Evolutionary conservation across 1,140 invertebrate species (phyloP), one percentile per base, ranked within the genome.

Genomic region (Nymphalis io): DNA sequence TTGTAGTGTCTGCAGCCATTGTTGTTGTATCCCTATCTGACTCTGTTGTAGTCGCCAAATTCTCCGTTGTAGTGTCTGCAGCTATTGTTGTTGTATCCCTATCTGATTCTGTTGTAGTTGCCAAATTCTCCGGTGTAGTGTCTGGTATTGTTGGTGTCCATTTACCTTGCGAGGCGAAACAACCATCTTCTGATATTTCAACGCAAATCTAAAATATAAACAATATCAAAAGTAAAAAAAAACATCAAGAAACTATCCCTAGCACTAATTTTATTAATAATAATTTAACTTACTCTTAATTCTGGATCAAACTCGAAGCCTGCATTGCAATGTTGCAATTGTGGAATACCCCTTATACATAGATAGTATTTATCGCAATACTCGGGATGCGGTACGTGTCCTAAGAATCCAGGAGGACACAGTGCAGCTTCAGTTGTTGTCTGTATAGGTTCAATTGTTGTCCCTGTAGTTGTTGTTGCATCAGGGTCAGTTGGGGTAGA

Each of bases 1-100:
- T 1, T 51, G 63, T 79, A 33, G 63, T 68, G 42, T 38, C 40
- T 44, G 20, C 12, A 59, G n/a, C n/a, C 15, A 13, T 15, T 8
- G 42, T 44, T 8, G 42, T 44, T 44, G 42, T 12, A 15, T 12
- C 42, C 3, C 13, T 3, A 3, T 13, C 10, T 44, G 42, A 8
- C 15, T n/a, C n/a, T n/a, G n/a, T n/a, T n/a, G n/a, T n/a, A 18
- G 13, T n/a, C n/a, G n/a, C n/a, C 6, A n/a, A n/a, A n/a, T n/a
- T n/a, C n/a, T n/a, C n/a, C n/a, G n/a, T n/a, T n/a, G 42, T 44
- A 12, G 42, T 44, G 3, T 44, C 42, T 44, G 3, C 42, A 8
- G 42, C 2, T 12, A 13, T 13, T 10, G 5, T 13, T 8, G 42
- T 44, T 13, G 15, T 44, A 12, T 44, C 8, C 13, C 13, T 4